These are phyloP conservation scores for Phaedon cochleariae DNA, from an alignment of 2,888 invertebrate genomes.

Conservation along the genomic window DNA sequence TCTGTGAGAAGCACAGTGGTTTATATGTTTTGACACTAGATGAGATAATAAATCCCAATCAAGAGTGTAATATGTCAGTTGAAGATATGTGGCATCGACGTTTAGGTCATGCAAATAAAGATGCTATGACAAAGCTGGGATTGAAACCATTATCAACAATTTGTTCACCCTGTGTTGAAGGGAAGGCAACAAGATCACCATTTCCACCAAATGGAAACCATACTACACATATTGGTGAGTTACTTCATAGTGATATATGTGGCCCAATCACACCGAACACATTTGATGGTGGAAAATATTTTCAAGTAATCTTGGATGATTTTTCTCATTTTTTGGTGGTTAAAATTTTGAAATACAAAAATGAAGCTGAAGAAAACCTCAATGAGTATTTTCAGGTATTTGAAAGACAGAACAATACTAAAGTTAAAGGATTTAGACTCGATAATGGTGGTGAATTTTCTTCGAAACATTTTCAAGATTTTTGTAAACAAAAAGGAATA, in stretches of 20 bases:
- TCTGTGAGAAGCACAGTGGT: not conserved
- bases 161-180: not conserved
- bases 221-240: constrained; percentile 34
- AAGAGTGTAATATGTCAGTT: too few relatives aligned
- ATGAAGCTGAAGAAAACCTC: constrained; percentile 31
- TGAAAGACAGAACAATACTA: constrained; percentile 31
- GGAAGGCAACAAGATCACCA: constrained; percentile 19
- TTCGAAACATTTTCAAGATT: constrained; percentile 28
- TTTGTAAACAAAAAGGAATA: too few relatives aligned
- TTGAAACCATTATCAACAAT: constrained; percentile 5
- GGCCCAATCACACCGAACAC: too few relatives aligned
- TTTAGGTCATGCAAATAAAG: not conserved
- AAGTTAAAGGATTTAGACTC: constrained; percentile 29
- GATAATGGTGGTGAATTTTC: constrained; percentile 39
- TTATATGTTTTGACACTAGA: not conserved
- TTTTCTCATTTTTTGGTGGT: constrained; percentile 36
- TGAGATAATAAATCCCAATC: not conserved
- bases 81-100: too few relatives aligned
- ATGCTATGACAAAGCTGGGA: not conserved
- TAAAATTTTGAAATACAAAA: constrained; percentile 30
- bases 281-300: too few relatives aligned
- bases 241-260: constrained; percentile 38
- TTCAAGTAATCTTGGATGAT: constrained; percentile 41
- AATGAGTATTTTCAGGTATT: constrained; percentile 32
- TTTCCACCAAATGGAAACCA: too few relatives aligned